Percentiles rank a stretch among this genome's conserved stretches.
Evolutionary conservation across 92 coral and sea anemone genomes (phyloP).

Genomic region (Blastomussa wellsi): DNA sequence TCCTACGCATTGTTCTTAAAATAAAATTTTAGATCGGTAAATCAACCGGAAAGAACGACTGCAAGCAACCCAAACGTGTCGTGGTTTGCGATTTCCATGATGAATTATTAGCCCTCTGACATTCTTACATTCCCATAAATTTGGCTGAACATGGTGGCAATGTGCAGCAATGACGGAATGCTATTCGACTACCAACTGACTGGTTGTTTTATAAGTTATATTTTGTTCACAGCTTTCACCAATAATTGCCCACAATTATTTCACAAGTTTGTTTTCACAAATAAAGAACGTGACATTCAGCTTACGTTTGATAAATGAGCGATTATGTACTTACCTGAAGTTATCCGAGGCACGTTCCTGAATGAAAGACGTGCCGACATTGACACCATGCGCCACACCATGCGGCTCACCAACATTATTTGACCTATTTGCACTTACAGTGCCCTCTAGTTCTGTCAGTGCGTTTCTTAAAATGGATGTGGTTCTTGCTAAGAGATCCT

Average conservation of each 20-base stretch:
- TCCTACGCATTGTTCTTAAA: no score
- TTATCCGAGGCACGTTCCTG: conserved; percentile 42
- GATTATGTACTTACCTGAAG: conserved; percentile 32
- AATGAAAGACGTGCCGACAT: conserved; percentile 17
- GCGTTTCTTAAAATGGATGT: conserved; percentile 12
- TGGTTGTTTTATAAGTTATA: conserved; percentile 20
- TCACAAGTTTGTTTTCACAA: not conserved
- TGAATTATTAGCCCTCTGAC: no score
- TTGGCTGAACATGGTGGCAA: conserved; percentile 14
- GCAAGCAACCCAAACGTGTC: no score
- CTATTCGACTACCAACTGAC: conserved; percentile 2
- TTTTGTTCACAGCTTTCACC: conserved; percentile 21
- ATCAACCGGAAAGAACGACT: no score
- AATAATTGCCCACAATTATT: conserved; percentile 9
- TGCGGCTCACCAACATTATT: not conserved
- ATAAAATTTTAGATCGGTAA: no score
- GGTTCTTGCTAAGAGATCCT: conserved; percentile 23
- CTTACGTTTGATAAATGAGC: conserved; percentile 1
- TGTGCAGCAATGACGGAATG: conserved; percentile 15
- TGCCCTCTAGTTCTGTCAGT: conserved; percentile 28
- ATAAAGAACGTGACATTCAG: not conserved
- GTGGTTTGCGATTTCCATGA: no score
- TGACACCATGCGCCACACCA: conserved; percentile 15
- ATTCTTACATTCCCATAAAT: conserved; percentile 14
- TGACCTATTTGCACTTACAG: conserved; percentile 22